phyloP scores from a whole-genome alignment of 2,113 vertebrate genomes.

The Peromyscus maniculatus region DNA sequence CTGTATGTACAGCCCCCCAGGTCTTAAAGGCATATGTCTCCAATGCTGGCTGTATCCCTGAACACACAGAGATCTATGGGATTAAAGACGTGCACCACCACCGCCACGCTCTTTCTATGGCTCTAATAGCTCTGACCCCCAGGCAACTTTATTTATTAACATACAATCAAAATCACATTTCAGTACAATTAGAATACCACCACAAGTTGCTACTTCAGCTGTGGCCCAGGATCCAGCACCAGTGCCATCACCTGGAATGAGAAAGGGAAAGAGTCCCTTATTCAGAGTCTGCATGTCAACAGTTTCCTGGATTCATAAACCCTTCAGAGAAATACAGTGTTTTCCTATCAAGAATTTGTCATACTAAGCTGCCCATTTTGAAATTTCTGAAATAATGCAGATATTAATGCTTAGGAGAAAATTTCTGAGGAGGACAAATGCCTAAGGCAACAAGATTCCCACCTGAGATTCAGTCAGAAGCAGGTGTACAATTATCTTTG shows the following conservation, averaged over 20 bases:
- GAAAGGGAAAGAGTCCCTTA: background rate
- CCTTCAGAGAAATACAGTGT: background rate
- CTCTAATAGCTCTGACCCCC: no score
- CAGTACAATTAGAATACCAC: no score
- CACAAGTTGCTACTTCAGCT: background rate
- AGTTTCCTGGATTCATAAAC: background rate
- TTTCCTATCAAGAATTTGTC: background rate
- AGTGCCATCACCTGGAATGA: background rate
- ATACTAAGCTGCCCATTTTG: background rate
- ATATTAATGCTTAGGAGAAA: background rate
- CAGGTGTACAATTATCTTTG: background rate
- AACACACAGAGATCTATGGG: no score
- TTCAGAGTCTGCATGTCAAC: constrained; percentile 22
- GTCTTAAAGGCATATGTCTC: no score
- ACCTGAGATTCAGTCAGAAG: background rate
- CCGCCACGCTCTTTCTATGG: no score
- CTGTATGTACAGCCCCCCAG: no score
- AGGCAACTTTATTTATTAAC: no score
- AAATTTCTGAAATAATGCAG: constrained; percentile 15
- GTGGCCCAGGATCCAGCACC: background rate
- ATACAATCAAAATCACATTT: no score
- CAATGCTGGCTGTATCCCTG: no score
- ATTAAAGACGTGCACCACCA: no score
- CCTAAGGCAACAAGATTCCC: background rate
- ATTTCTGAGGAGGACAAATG: background rate